These are phyloP conservation scores for Loris lydekkerianus DNA, from an alignment of 2,797 vertebrate species.

Conservation along the genomic window DNA sequence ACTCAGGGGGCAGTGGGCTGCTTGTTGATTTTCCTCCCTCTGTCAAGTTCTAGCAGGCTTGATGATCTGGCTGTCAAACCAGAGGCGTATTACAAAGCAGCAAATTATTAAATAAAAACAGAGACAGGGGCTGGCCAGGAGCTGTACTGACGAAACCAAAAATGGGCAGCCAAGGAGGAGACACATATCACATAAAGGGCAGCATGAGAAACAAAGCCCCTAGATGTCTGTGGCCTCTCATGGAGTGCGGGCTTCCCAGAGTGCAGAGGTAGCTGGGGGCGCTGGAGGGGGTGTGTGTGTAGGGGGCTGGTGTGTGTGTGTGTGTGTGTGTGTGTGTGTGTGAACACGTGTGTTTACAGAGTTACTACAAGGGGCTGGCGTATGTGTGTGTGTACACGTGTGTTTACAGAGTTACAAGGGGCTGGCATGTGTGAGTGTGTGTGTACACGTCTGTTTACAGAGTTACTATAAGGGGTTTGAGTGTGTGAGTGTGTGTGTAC, in stretches of 20 bases:
- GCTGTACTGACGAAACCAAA: neutral
- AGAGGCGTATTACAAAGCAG: neutral
- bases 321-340: too few relatives aligned
- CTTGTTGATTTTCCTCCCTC: neutral
- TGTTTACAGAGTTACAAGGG: too few relatives aligned
- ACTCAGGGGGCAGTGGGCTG: neutral
- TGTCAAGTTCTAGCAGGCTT: neutral
- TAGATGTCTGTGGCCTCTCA: neutral
- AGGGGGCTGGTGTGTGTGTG: too few relatives aligned
- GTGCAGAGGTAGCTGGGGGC: too few relatives aligned
- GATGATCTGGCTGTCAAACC: neutral
- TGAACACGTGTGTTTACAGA: too few relatives aligned
- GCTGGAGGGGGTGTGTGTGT: neutral
- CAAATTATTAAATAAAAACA: neutral
- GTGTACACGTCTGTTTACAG: too few relatives aligned
- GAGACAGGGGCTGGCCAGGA: neutral
- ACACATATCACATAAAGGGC: neutral
- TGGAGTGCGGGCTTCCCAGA: accelerated
- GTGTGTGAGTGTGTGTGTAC: too few relatives aligned
- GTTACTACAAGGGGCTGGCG: too few relatives aligned
- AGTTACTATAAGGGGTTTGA: too few relatives aligned
- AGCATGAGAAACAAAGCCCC: neutral
- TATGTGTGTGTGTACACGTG: too few relatives aligned
- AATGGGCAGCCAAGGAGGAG: neutral
- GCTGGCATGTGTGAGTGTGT: too few relatives aligned